Percentiles rank a stretch among this genome's conserved stretches.
Conservation (phyloP, 2,797 vertebrate genomes). For the Leptodactylus fallax region DNA sequence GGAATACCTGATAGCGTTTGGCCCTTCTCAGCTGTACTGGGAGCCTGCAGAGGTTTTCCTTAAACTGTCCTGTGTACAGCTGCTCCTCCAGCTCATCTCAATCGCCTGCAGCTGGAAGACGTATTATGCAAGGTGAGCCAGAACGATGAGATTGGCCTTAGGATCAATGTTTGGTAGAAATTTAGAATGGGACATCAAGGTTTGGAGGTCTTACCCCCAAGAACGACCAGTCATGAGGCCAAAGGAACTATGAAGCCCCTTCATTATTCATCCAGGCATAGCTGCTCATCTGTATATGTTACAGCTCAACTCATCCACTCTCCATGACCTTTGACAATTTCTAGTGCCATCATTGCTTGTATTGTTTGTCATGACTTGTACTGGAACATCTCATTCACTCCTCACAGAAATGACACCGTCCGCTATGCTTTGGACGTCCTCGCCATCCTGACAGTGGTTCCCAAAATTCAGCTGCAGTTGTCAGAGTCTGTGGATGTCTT, state of each 20-base stretch:
- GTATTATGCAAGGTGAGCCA: conserved; percentile 92
- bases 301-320: background rate
- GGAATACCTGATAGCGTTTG: conserved; percentile 97
- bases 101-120: conserved; percentile 99
- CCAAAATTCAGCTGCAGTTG: conserved; percentile 94
- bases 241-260: background rate
- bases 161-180: background rate
- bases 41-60: conserved; percentile 98
- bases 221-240: no score
- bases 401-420: conserved; percentile 94
- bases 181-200: background rate
- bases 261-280: no score
- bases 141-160: no score
- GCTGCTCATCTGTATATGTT: background rate
- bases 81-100: conserved; percentile 96
- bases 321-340: background rate
- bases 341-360: background rate
- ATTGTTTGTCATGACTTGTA: background rate
- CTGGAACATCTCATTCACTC: background rate
- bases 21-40: conserved; percentile 94
- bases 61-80: conserved; percentile 95
- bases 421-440: conserved; percentile 96
- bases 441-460: conserved; percentile 96
- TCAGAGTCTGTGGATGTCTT: conserved; percentile 93
- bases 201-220: background rate